A percentile compares a stretch with the other conserved stretches of the same genome.
Evolutionary conservation across 1,140 invertebrate species (phyloP).

Genomic region (Myzus persicae): DNA sequence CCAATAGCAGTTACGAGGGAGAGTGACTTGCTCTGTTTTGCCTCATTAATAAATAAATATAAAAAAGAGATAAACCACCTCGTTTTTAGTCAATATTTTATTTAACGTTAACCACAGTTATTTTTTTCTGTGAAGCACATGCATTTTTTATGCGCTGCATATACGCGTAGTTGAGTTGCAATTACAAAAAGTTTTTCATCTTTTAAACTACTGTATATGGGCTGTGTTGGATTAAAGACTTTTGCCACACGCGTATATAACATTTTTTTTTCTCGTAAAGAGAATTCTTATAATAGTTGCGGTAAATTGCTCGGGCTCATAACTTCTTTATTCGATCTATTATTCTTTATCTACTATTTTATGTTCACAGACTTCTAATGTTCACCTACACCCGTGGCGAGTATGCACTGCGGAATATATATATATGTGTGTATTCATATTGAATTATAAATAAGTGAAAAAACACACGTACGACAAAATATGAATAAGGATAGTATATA

Average conservation of each 20-base stretch:
- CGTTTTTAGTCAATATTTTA: constrained; percentile 26
- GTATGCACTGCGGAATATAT: not conserved
- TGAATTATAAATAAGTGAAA: constrained; percentile 12
- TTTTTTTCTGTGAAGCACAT: not conserved
- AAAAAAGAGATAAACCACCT: not conserved
- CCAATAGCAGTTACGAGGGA: not conserved
- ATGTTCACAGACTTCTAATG: not conserved
- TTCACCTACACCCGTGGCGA: not conserved
- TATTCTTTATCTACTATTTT: constrained; percentile 33
- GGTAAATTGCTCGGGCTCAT: not conserved
- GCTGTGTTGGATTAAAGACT: not conserved
- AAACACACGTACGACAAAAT: not conserved
- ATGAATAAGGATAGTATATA: constrained; percentile 34
- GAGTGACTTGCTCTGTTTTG: not conserved
- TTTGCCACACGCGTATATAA: not conserved
- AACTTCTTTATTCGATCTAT: constrained; percentile 20
- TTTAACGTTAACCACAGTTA: not conserved
- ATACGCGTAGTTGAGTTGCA: not conserved
- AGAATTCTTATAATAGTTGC: not conserved
- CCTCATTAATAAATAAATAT: not conserved
- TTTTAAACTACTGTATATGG: not conserved
- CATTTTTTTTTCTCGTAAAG: not conserved
- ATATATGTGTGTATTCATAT: not conserved
- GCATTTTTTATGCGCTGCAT: not conserved
- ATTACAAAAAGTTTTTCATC: constrained; percentile 22